Evolutionary conservation across 92 coral and sea anemone species (phyloP), one percentile per base, ranked within the genome.

Genomic region (Bergia sp.): DNA sequence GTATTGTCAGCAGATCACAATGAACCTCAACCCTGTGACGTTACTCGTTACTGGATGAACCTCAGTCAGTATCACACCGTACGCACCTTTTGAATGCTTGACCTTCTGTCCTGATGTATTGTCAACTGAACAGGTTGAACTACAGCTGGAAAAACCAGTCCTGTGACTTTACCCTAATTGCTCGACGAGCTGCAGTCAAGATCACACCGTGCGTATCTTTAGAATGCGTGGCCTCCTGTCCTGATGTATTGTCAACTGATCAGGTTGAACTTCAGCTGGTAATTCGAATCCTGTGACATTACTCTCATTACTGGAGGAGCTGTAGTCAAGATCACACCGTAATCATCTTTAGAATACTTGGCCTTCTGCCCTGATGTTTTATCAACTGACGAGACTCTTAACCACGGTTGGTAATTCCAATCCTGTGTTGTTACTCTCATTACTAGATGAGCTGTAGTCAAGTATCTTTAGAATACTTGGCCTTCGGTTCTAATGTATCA

Each of bases 31-130:
- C 29, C 29, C 29, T 29, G 29, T 29, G 29, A 29, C 29, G 29
- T 29, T 29, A 29, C 0, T 29, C 29, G 29, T 29, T 29, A 29
- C 29, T 29, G 29, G 29, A 29, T 29, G 15, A 91, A 98, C 85
- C 92, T 96, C 43, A 85, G 95, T 23, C 44, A 93, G 64, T 98
- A 96, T 91, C 98, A 96, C 83, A 91, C 96, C 29, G 95, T 96
- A 43, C 89, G 94, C 76, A 95, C 95, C 45, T 90, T 86, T 50
- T 77, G 93, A 79, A 82, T 94, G 78, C 76, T 81, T 67, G 86
- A 82, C 29, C 81, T 91, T n/a, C 29, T 40, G 18, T 23, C 75
- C 18, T 82, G 65, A 64, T 16, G 15, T 65, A 29, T 39, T 29
- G 55, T 38, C 29, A 53, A 18, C 18, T 11, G 18, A 53, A 29